Base-by-base conservation (phyloP, 2,113 vertebrate genomes). In the Mormyrus lacerda region DNA sequence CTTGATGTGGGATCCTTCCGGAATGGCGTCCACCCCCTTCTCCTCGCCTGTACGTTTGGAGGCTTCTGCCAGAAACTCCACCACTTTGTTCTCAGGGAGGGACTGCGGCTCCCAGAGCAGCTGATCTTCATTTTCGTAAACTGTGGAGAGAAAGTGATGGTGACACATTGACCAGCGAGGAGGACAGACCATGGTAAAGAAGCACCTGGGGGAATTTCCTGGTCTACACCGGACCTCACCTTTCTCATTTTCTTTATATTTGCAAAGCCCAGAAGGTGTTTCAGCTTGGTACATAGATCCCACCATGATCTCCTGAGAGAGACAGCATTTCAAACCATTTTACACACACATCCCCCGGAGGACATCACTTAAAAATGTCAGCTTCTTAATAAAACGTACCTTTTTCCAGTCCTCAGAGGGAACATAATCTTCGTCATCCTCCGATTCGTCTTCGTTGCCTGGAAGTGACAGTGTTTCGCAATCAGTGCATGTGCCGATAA, bases 321-420 rank as follows among this genome's bases (percentile, higher is more conserved):
- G 87, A 45, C 44, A 44, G 82, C 39, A 47, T 47, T 84, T 47
- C 19, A 47, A 47, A 47, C 44, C 44, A n/a, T 44, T 84, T 84
- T 17, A 47, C 82, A 90, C 8, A 42, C 44, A 45, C 44, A 88
- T 55, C 13, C 79, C 45, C n/a, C 6, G 5, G 5, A 65, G 5
- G 76, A 83, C 13, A 24, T 83, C 0, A 84, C n/a, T n/a, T 84
- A 24, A 47, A 47, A 84, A 47, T 8, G 6, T 84, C 82, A 45
- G 15, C 39, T n/a, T 47, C 39, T 84, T 84, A 79, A 79, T 19
- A 42, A 79, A 42, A 31, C 9, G 89, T 95, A 99, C 98, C 96
- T 99, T 99, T 95, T 99, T 99, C 98, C 98, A 99, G 91, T 99
- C 98, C 93, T 99, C 98, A 90, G 97, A 98, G 53, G 98, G 98